Conservation (phyloP, 2,113 vertebrate genomes). For the Pachypanchax playfairii region DNA sequence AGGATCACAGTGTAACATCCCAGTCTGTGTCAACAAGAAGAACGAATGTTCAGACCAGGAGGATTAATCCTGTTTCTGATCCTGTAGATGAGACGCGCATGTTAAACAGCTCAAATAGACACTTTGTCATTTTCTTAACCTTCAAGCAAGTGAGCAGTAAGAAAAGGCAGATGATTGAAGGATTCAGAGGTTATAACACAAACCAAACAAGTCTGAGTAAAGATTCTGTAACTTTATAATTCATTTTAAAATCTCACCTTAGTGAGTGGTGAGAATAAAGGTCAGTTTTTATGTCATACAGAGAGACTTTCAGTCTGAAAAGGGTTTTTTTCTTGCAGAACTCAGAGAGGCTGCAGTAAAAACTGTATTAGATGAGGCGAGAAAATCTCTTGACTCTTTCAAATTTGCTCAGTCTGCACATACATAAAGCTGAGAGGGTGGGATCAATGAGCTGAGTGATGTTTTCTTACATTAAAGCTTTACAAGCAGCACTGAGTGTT, state of each 20-base stretch:
- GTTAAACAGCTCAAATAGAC: slow-evolving; percentile 43
- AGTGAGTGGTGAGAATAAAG: not conserved
- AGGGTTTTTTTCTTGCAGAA: too few species aligned
- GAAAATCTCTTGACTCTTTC: too few species aligned
- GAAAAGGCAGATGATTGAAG: rapidly evolving
- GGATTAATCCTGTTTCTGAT: slow-evolving; percentile 23
- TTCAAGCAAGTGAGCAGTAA: slow-evolving; percentile 7
- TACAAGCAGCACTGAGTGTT: too few species aligned
- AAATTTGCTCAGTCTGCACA: too few species aligned
- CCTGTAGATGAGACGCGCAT: slow-evolving; percentile 26
- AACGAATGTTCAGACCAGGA: not conserved
- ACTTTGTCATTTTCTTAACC: slow-evolving; percentile 23
- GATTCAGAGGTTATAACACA: not conserved
- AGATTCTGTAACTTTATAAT: not conserved
- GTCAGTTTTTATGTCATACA: not conserved
- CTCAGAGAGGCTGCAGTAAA: not conserved
- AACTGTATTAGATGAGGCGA: too few species aligned
- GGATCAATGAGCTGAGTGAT: too few species aligned
- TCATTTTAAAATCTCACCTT: slow-evolving; percentile 3
- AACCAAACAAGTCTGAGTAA: not conserved
- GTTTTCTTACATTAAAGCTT: too few species aligned
- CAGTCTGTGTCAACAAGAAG: slow-evolving; percentile 26
- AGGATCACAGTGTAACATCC: slow-evolving; percentile 19
- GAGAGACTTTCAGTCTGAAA: not conserved
- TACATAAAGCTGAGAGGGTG: too few species aligned